Evolutionary conservation across 2,888 invertebrate genomes (phyloP).

Genomic region (Drosophila monieri): DNA sequence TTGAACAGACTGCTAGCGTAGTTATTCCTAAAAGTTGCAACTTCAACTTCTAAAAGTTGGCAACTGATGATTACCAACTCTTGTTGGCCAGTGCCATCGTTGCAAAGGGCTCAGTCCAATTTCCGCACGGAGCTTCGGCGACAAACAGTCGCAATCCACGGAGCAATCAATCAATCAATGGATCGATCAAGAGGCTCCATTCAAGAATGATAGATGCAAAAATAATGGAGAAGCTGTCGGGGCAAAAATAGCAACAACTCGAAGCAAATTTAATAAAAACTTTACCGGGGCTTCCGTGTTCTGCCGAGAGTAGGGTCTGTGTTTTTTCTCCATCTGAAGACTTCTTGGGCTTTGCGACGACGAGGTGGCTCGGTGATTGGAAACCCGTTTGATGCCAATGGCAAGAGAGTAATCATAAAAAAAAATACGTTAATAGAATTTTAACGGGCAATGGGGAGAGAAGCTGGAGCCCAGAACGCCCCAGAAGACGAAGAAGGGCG

Average conservation of each 20-base stretch:
- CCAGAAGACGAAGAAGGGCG: slow-evolving; percentile 24
- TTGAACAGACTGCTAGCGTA: too few species aligned
- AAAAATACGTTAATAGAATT: slow-evolving; percentile 67
- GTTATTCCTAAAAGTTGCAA: too few species aligned
- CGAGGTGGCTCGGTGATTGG: slow-evolving; percentile 20
- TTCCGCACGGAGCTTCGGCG: slow-evolving; percentile 42
- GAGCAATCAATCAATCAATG: slow-evolving; percentile 69
- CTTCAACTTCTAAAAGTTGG: not conserved
- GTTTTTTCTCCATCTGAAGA: not conserved
- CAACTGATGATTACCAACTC: not conserved
- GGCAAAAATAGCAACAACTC: slow-evolving; percentile 15
- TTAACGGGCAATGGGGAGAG: slow-evolving; percentile 48
- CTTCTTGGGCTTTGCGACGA: not conserved
- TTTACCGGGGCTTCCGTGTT: slow-evolving; percentile 37
- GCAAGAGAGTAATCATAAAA: slow-evolving; percentile 36
- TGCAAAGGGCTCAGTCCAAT: slow-evolving; percentile 47
- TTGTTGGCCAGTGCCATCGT: slow-evolving; percentile 6
- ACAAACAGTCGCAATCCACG: slow-evolving; percentile 52
- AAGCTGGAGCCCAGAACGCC: slow-evolving; percentile 37
- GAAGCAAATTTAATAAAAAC: slow-evolving; percentile 36
- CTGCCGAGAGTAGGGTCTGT: slow-evolving; percentile 17
- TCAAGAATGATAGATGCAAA: slow-evolving; percentile 47
- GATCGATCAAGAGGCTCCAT: slow-evolving; percentile 58
- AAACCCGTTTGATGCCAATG: slow-evolving; percentile 67
- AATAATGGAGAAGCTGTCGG: slow-evolving; percentile 31